Percentiles rank a stretch among this genome's conserved stretches.
Evolutionary conservation across 1,140 invertebrate genomes (phyloP).

Genomic region (Choristoneura fumiferana): DNA sequence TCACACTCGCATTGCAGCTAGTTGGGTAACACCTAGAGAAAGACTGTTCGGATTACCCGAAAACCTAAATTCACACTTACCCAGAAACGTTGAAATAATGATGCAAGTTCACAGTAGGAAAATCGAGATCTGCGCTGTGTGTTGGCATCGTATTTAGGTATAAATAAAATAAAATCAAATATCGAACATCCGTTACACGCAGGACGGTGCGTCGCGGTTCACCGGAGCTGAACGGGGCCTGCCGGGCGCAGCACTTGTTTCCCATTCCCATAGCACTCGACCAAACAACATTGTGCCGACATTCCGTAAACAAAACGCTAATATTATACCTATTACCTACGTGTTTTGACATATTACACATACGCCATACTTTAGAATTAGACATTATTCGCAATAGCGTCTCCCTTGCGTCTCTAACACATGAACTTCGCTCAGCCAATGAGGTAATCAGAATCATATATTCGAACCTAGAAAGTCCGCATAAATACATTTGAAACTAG

Average conservation of each 20-base stretch:
- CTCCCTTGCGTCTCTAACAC: conserved; percentile 33
- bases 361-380: not conserved
- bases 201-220: conserved; percentile 62
- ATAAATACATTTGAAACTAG: conserved; percentile 49
- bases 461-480: conserved; percentile 60
- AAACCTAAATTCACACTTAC: conserved; percentile 39
- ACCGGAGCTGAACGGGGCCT: conserved; percentile 65
- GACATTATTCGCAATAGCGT: conserved; percentile 41
- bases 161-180: conserved; percentile 42
- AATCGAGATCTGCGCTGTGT: not conserved
- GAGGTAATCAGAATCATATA: conserved; percentile 44
- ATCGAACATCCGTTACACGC: conserved; percentile 67
- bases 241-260: conserved; percentile 44
- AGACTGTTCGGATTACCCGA: conserved; percentile 38
- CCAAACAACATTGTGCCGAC: conserved; percentile 25
- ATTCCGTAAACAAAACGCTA: conserved; percentile 13
- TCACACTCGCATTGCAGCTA: conserved; percentile 55
- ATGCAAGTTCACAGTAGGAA: conserved; percentile 3
- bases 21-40: conserved; percentile 27
- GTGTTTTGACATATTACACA: not conserved
- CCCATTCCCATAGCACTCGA: conserved; percentile 35
- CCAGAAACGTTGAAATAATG: conserved; percentile 8
- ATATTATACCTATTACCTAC: not conserved
- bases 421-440: conserved; percentile 53
- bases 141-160: not conserved